Evolutionary conservation across 2,113 vertebrate genomes (phyloP), one percentile per base, ranked within the genome.

Genomic region (Phaetusa simplex): DNA sequence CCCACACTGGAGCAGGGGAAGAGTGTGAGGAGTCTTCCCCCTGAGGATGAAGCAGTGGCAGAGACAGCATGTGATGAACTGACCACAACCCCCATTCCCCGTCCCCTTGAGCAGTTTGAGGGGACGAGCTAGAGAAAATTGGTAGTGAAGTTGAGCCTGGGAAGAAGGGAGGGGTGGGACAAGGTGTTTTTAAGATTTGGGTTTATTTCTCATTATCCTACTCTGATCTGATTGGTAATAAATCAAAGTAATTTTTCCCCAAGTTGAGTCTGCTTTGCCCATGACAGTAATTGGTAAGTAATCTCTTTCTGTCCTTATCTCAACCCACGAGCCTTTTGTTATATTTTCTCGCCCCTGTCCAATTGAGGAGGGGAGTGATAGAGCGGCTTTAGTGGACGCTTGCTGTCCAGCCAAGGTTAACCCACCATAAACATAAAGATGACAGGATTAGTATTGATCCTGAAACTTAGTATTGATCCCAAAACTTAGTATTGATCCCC

Each of bases 41-140:
- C 11, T 24, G 47, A 70, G 47, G 47, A 50, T 24, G 24, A 52
- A 38, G 12, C 9, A 38, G 26, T 1, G 0, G 36, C 27, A 53
- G 69, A 38, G 26, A 15, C 18, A 71, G 7, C 0, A 0, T 12
- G 14, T 16, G 19, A 72, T 23, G 36, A 32, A 32, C 36, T 23
- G 27, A 72, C 27, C n/a, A 3, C 20, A 73, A 18, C 36, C 29
- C 21, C 38, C 50, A 12, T 22, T 71, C 10, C 49, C n/a, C 1
- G 2, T 36, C 20, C 36, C 23, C 22, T 26, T 45, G 32, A 4
- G 7, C 34, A 4, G 3, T 50, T 43, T n/a, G 1, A 2, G 7
- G 12, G 27, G 8, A 45, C 7, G 20, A 58, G 16, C 5, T 10
- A 40, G 53, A 69, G 52, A 82, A 59, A 40, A 40, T 20, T 1